Percentiles rank a stretch among this genome's conserved stretches.
Evolutionary conservation across 2,888 invertebrate species (phyloP).

Genomic region (Tanaodytes sp.): DNA sequence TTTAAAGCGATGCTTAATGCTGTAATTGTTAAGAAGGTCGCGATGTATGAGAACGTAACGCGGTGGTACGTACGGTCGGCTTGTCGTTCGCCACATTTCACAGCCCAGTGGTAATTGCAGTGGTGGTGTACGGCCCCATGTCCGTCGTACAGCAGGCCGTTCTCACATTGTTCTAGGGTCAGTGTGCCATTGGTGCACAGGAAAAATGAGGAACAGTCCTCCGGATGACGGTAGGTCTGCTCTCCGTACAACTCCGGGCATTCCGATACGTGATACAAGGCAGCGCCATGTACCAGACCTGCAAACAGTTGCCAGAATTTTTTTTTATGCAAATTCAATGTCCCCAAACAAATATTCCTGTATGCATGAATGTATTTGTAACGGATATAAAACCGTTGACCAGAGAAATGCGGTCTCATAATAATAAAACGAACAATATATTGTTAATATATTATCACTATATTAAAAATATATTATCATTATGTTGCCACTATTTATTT

Average conservation of each 20-base stretch:
- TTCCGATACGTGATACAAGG: constrained; percentile 79
- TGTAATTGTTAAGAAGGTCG: constrained; percentile 45
- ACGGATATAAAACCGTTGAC: no score
- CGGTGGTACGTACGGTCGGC: constrained; percentile 82
- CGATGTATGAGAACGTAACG: constrained; percentile 36
- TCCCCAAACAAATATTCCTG: constrained; percentile 22
- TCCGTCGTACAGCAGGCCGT: constrained; percentile 92
- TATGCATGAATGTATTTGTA: no score
- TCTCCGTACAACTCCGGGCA: constrained; percentile 89
- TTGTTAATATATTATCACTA: no score
- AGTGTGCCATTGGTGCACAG: constrained; percentile 92
- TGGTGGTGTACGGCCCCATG: constrained; percentile 91
- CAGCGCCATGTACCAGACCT: constrained; percentile 76
- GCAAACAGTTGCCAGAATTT: constrained; percentile 14
- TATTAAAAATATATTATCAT: no score
- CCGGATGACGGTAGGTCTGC: constrained; percentile 89
- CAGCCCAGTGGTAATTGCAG: constrained; percentile 96
- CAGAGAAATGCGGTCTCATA: no score
- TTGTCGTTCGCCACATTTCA: constrained; percentile 86
- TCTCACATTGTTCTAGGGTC: constrained; percentile 92
- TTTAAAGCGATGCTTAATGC: constrained; percentile 16
- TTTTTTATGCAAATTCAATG: constrained; percentile 20
- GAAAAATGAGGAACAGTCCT: constrained; percentile 91
- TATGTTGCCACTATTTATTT: no score
- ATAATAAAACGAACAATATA: no score